A percentile compares a stretch with the other conserved stretches of the same genome.
Conservation (phyloP, 2,888 invertebrate species). For the Masnerella sp. region DNA sequence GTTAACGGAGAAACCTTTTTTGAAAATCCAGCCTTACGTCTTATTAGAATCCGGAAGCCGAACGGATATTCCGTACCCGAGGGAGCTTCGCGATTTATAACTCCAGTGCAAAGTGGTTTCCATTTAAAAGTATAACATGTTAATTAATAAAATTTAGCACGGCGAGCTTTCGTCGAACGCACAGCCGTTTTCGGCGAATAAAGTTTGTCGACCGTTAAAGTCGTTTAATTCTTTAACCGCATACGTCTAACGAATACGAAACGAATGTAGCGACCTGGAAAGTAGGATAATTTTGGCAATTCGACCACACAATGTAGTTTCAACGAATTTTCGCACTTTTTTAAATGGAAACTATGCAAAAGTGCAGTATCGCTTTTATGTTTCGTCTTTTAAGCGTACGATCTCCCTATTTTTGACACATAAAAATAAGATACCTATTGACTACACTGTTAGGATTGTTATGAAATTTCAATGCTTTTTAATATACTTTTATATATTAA, state of each 20-base stretch:
- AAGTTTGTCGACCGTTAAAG: neutral
- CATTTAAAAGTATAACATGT: constrained; percentile 25
- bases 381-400: constrained; percentile 35
- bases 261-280: constrained; percentile 42
- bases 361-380: constrained; percentile 34
- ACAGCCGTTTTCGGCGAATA: neutral
- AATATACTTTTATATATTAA: too few species aligned
- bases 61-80: constrained; percentile 39
- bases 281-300: constrained; percentile 43
- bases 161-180: neutral
- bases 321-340: constrained; percentile 30
- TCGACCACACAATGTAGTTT: constrained; percentile 46
- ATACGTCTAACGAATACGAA: constrained; percentile 28
- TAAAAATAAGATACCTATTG: too few species aligned
- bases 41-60: constrained; percentile 54
- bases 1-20: constrained; percentile 45
- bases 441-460: too few species aligned
- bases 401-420: too few species aligned
- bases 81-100: constrained; percentile 33
- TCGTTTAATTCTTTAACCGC: constrained; percentile 22
- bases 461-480: too few species aligned
- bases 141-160: constrained; percentile 24
- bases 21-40: constrained; percentile 39
- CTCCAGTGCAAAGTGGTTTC: constrained; percentile 25
- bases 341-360: constrained; percentile 40